Evolutionary conservation across 1,140 invertebrate genomes (phyloP), one percentile per base, ranked within the genome.

Genomic region (Scaptomyza graminum): DNA sequence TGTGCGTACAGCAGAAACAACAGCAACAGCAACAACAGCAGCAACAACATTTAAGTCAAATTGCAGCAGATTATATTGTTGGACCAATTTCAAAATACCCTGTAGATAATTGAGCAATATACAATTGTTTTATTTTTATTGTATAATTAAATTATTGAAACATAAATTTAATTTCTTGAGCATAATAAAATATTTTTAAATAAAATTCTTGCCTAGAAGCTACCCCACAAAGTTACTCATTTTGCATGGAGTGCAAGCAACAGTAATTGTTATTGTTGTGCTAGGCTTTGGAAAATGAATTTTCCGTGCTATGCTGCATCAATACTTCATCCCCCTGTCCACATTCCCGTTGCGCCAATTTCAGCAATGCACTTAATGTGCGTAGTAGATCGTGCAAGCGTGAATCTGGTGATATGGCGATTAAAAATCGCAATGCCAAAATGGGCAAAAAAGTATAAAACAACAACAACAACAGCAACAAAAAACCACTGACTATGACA

Each of bases 391-490:
- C 82, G 82, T 75, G 82, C 70, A 85, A 85, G 82, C 83, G 82
- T 85, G 78, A 85, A 85, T 87, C 78, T 85, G 82, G 76, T 81
- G 82, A 85, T 85, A 85, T 82, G 83, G 74, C 82, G 82, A 85
- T 85, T 85, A 85, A 87, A 85, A 85, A 87, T 85, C 71, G 82
- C 80, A 78, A 69, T 81, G 70, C 46, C 63, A 65, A 79, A 83
- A 64, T 69, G 74, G 59, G 57, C 60, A 73, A 49, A 41, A 51
- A 31, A 63, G 16, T n/a, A 43, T 50, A 52, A 66, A 15, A 62
- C 18, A 44, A 43, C 64, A 71, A 71, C 31, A 46, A 39, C 18
- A 15, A 62, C 18, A 44, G 34, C 64, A 71, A 71, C 31, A 46
- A 44, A 44, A 18, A 22, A 22, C 18, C 18, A 22, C 31, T 50